Evolutionary conservation across 2,113 vertebrate genomes (phyloP).

Genomic region (Tenrec ecaudatus): DNA sequence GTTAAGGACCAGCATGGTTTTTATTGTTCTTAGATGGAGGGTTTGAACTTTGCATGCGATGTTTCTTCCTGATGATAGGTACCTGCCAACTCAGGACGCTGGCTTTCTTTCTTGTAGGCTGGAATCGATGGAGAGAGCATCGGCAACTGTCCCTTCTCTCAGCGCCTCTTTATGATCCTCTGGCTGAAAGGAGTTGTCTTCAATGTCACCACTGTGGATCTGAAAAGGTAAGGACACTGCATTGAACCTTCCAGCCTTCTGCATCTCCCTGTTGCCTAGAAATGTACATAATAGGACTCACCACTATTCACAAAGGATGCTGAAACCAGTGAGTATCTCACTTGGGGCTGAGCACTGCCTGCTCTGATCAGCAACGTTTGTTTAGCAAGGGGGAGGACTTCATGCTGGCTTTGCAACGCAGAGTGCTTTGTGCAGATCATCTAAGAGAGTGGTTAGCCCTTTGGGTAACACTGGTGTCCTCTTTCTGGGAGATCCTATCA

Average conservation of each 20-base stretch:
- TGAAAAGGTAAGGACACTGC: constrained; percentile 92
- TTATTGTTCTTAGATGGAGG: accelerated
- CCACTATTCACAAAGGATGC: neutral
- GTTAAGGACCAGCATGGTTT: neutral
- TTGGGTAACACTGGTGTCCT: too few species aligned
- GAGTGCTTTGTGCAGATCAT: neutral
- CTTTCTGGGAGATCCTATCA: neutral
- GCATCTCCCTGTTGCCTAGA: neutral
- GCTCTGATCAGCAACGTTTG: too few species aligned
- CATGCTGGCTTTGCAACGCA: accelerated
- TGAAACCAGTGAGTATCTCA: neutral
- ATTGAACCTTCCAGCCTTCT: neutral
- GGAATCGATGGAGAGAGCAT: constrained; percentile 97
- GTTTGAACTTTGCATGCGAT: accelerated
- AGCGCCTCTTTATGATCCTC: constrained; percentile 98
- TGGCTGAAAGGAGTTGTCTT: constrained; percentile 99
- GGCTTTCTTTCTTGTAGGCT: constrained; percentile 86
- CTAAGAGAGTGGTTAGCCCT: neutral
- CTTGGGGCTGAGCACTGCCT: neutral
- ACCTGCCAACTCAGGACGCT: neutral
- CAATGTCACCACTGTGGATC: constrained; percentile 97
- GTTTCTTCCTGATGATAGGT: neutral
- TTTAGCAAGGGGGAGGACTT: neutral
- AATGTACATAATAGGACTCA: neutral
- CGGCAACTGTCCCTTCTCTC: constrained; percentile 98